Conservation (phyloP, 2,113 vertebrate species). For the Dromaius novaehollandiae region DNA sequence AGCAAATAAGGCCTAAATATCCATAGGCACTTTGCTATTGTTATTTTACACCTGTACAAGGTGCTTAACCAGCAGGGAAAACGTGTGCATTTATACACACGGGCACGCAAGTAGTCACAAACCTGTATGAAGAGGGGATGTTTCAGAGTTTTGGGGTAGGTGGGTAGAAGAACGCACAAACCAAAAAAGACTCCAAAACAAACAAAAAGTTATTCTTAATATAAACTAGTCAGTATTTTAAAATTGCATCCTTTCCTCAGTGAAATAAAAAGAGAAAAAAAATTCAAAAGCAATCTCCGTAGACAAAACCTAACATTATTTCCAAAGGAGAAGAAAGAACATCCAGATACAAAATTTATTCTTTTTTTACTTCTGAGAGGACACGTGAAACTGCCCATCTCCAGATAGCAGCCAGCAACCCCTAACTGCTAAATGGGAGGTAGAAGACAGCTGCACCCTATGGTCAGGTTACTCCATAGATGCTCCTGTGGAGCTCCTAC, state of each 20-base stretch:
- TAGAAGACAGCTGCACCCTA: not conserved
- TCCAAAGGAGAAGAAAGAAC: not conserved
- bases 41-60: not conserved
- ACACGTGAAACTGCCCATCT: not conserved
- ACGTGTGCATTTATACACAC: not conserved
- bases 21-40: not conserved
- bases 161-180: not conserved
- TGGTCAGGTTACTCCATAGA: not conserved
- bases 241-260: not conserved
- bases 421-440: not conserved
- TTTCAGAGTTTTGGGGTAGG: not conserved
- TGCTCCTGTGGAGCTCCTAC: not conserved
- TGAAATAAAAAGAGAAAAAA: not conserved
- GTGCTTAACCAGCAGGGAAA: not conserved
- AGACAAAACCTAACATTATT: not conserved
- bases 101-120: not conserved
- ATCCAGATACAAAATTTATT: not conserved
- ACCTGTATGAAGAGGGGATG: not conserved
- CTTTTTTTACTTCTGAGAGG: not conserved
- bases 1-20: not conserved
- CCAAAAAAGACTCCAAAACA: not conserved
- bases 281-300: rapidly evolving
- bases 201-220: not conserved
- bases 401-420: not conserved
- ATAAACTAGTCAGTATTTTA: not conserved